Base-by-base conservation (phyloP, 2,888 invertebrate species). In the Mythimna albipuncta region DNA sequence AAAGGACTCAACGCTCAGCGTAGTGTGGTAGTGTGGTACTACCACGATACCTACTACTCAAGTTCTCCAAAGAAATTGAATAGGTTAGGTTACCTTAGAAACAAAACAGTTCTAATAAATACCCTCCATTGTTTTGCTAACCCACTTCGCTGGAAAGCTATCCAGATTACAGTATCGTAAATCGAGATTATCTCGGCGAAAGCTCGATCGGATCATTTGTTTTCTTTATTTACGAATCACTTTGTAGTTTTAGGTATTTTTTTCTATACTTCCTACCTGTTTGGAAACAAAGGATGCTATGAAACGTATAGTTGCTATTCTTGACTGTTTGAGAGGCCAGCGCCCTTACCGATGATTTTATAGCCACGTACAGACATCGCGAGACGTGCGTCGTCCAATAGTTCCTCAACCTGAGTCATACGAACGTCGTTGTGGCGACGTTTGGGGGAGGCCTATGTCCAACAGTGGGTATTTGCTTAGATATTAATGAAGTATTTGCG, bases 91-190 rank as follows among this genome's bases (percentile, higher is more conserved):
- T 64, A 35, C 13, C 16, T 32, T n/a, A 44, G 35, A 62, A 64
- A 62, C n/a, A 55, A 58, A 59, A 38, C 16, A 58, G 54, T 64
- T 64, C 54, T 62, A 78, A 77, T 75, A 67, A 77, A 61, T 52
- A 52, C 55, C n/a, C 64, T 9, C 32, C n/a, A 68, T 63, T 79
- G 74, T 78, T 74, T 65, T 75, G 59, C 52, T 57, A 50, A 41
- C 57, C 66, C 69, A 61, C 70, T 75, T 64, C 38, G 44, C 32
- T 64, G 55, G 63, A 61, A 62, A 47, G 55, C 38, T 58, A 73
- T 71, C 59, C 7, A 65, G 73, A 77, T 78, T 67, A 67, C 57
- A 68, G 50, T 64, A 59, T 57, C 78, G 81, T 72, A 81, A 77
- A 77, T 74, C 71, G 58, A 74, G 73, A 74, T 77, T 77, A 77